Conservation (phyloP, 2,888 invertebrate genomes). For the Drosophila subquinaria region DNA sequence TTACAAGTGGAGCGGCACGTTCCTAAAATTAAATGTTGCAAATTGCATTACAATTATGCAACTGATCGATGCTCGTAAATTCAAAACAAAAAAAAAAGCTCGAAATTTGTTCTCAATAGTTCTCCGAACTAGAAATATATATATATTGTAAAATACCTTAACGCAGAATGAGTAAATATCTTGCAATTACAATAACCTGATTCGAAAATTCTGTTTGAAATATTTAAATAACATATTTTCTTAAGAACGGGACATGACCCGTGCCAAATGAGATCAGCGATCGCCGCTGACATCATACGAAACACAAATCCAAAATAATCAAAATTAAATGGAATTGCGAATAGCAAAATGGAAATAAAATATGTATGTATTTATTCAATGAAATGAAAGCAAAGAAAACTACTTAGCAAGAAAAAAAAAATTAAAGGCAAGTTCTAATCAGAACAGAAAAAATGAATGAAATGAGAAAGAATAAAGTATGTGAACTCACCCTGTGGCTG, state of each 20-base stretch:
- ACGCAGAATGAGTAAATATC: constrained; percentile 9
- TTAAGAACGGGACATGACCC: constrained; percentile 20
- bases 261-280: constrained; percentile 54
- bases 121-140: not conserved
- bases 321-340: constrained; percentile 9
- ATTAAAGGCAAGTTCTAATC: constrained; percentile 2
- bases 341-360: not conserved
- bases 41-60: constrained; percentile 15
- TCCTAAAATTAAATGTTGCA: constrained; percentile 6
- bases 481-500: constrained; percentile 13
- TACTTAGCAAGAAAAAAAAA: not conserved
- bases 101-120: not conserved
- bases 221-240: constrained; percentile 10
- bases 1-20: constrained; percentile 34
- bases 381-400: constrained; percentile 12
- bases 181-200: constrained; percentile 1
- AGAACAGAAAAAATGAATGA: constrained; percentile 9
- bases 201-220: constrained; percentile 6
- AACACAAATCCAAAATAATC: constrained; percentile 13
- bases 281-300: constrained; percentile 39
- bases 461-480: constrained; percentile 9
- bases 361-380: not conserved
- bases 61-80: constrained; percentile 20
- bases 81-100: not conserved
- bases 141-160: constrained; percentile 3